These are phyloP conservation scores for Macaca fascicularis DNA, from an alignment of 2,113 vertebrate genomes.

Conservation along the genomic window T2T-MFA8v1.1 NC_088377.1:18246001-18246500, in stretches of 20 bases:
- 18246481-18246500: neutral
- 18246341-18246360: neutral
- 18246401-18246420: neutral
- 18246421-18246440: neutral
- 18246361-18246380: neutral
- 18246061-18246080: neutral
- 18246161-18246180: neutral
- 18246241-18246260: neutral
- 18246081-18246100: neutral
- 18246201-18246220: neutral
- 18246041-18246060: neutral
- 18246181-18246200: neutral
- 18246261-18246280: neutral
- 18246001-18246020: neutral
- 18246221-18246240: neutral
- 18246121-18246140: neutral
- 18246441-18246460: neutral
- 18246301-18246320: neutral
- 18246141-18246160: neutral
- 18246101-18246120: neutral
- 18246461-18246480: no score
- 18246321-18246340: neutral
- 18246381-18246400: neutral
- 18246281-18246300: conserved; percentile 3
- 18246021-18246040: neutral